phyloP scores from a whole-genome alignment of 1,140 invertebrate genomes.

The Grapholita molesta region DNA sequence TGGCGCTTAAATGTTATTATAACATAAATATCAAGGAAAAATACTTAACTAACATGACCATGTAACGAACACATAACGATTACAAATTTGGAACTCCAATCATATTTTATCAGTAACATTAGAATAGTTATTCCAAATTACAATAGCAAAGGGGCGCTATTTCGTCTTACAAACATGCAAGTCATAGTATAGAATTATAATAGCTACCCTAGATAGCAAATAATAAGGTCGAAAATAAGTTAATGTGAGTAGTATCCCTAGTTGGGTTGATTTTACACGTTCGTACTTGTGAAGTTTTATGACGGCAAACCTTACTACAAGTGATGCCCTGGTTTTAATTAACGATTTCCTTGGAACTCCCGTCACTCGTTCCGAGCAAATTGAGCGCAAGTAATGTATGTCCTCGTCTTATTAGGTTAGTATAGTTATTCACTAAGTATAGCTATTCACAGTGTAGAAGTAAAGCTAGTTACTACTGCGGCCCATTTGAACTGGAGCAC shows the following conservation, averaged over 20 bases:
- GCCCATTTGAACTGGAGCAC: neutral
- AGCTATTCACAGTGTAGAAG: neutral
- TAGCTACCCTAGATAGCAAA: neutral
- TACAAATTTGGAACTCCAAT: too few species aligned
- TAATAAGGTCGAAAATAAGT: neutral
- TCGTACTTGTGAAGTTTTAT: slow-evolving; percentile 36
- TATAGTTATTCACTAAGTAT: neutral
- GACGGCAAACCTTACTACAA: slow-evolving; percentile 36
- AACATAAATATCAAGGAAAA: neutral
- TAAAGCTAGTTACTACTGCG: neutral
- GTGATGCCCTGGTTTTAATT: slow-evolving; percentile 39
- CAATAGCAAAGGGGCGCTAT: slow-evolving; percentile 26
- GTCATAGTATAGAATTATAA: neutral
- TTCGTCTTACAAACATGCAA: slow-evolving; percentile 17
- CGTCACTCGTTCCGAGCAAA: slow-evolving; percentile 26
- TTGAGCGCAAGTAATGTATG: slow-evolving; percentile 14
- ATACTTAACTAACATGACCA: too few species aligned
- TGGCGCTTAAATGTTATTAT: neutral
- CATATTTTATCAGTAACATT: slow-evolving; percentile 18
- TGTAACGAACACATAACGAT: neutral
- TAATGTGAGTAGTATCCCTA: neutral
- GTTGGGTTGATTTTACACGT: slow-evolving; percentile 23
- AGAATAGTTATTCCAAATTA: slow-evolving; percentile 36
- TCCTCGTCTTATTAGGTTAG: neutral
- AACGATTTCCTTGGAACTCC: slow-evolving; percentile 36